Evolutionary conservation across 2,797 vertebrate species (phyloP), one percentile per base, ranked within the genome.

Genomic region (Manis pentadactyla): DNA sequence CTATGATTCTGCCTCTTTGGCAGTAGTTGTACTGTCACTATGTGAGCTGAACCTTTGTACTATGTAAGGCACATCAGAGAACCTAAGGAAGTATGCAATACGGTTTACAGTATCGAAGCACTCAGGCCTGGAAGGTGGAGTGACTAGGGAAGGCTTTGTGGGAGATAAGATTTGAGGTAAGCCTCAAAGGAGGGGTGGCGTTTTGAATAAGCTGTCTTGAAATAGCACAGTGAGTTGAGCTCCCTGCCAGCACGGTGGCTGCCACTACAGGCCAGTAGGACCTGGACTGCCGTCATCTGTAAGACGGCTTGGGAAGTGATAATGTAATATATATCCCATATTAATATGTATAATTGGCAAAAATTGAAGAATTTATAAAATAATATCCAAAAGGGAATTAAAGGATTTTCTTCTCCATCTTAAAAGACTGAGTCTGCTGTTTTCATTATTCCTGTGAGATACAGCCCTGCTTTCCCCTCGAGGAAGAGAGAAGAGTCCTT

Each of bases 201-300:
- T 63, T 82, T 87, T 53, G 53, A 17, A 37, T 37, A n/a, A 69
- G 25, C 74, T 63, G 9, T 25, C 53, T 27, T 23, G 15, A 75
- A 73, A 66, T 2, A 55, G 23, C 18, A 2, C 23, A 11, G 51
- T 15, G 34, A 51, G 15, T 9, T 17, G 15, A 46, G 61, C 4
- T 29, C 49, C 13, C 31, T 12, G 17, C 23, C 59, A 42, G 49
- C 17, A 1, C 14, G 46, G 18, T 0, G 0, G 2, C 29, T 49
- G 53, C 63, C 42, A 8, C 17, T 11, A 12, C 12, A 29, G 7
- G 51, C 49, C 34, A 27, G 29, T 19, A 29, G 53, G 18, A 7
- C 42, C 59, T 7, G 37, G 0, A 7, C 21, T 34, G 13, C 42
- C 2, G 2, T 68, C 8, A 14, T 15, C 81, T 39, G 3, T 53